phyloP scores from a whole-genome alignment of 2,888 invertebrate genomes.

The Octonoba sinensis region DNA sequence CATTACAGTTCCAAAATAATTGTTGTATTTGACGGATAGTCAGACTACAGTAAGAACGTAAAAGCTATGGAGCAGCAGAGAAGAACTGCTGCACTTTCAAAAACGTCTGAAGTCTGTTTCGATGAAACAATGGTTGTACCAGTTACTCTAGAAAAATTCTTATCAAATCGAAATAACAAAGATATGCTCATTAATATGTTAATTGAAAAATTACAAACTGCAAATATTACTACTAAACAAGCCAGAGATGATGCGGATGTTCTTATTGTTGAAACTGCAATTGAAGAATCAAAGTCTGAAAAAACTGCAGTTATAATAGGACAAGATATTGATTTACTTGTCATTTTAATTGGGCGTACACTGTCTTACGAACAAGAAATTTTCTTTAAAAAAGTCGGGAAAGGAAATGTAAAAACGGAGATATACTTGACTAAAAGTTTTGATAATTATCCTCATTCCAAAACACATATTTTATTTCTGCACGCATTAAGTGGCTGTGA shows the following conservation, averaged over 20 bases:
- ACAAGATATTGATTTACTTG: conserved; percentile 7
- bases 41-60: conserved; percentile 9
- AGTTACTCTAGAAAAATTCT: not conserved
- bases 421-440: too few species aligned
- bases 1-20: conserved; percentile 5
- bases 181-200: not conserved
- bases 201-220: not conserved
- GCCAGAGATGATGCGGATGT: conserved; percentile 12
- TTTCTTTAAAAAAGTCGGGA: too few species aligned
- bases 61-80: conserved; percentile 15
- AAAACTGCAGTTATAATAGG: conserved; percentile 1
- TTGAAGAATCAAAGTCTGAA: conserved; percentile 4
- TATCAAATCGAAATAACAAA: conserved; percentile 6
- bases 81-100: conserved; percentile 9
- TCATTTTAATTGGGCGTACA: not conserved
- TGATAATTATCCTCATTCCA: too few species aligned
- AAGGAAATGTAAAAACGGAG: too few species aligned
- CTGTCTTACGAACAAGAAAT: too few species aligned
- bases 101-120: conserved; percentile 5
- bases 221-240: conserved; percentile 8
- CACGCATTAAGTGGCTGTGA: too few species aligned
- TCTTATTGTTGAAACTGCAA: conserved; percentile 5
- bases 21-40: conserved; percentile 9
- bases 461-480: too few species aligned
- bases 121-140: conserved; percentile 7